Evolutionary conservation across 2,113 vertebrate species (phyloP), one percentile per base, ranked within the genome.

Genomic region (Rhipidura dahli): DNA sequence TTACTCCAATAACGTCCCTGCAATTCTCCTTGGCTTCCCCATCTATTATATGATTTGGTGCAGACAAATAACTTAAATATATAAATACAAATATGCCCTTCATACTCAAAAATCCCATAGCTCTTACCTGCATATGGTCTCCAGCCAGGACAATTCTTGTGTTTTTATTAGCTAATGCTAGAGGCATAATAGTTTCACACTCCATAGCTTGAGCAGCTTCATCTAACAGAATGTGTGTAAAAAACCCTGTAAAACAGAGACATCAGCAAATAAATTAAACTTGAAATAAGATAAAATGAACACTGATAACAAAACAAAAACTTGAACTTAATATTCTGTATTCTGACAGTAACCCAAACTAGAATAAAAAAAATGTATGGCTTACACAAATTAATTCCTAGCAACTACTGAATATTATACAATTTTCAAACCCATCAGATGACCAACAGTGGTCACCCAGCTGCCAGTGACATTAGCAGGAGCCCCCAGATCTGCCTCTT

Each of bases 171-270:
- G 99, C 99, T 96, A 99, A 97, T 83, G 99, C 99, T 93, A 99
- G 98, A 96, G 99, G 99, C 99, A 99, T 99, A 96, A 99, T 99
- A 89, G 99, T 99, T 98, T 99, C 99, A 84, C 99, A 99, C 98
- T 99, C 99, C 99, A 99, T 99, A 95, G 99, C 99, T 97, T 99
- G 99, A 44, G 99, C 99, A 42, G 99, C 99, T 98, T 99, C 99
- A 96, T 99, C 99, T 98, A 99, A 97, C 19, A 99, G 98, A 98
- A 99, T 99, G 96, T 99, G 99, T 86, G 98, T 98, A 96, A 99
- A 99, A 96, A 99, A 98, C 31, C 99, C 99, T 99, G 94, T 69
- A 96, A 97, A 93, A 95, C 35, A 97, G 39, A 97, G 35, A 78
- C 8, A 77, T 19, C 54, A 85, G 28, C 73, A 94, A 92, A 91